These are phyloP conservation scores for Eulemur macaco DNA, from an alignment of 2,113 vertebrate genomes.

Conservation along the genomic window DNA sequence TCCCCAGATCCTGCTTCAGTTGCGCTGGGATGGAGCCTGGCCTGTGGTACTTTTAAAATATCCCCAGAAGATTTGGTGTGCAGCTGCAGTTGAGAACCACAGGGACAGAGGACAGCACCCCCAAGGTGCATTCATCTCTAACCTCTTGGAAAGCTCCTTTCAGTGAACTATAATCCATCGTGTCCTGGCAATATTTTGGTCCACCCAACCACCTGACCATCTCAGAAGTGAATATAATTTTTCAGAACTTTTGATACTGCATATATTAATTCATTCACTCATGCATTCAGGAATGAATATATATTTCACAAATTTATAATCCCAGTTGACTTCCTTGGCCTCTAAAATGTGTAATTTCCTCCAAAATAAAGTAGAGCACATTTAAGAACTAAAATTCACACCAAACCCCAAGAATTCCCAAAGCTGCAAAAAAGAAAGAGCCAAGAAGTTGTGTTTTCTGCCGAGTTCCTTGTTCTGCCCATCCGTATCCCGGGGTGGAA, in stretches of 20 bases:
- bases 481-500: background rate
- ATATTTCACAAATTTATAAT: conserved; percentile 13
- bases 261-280: background rate
- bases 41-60: background rate
- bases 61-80: background rate
- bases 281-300: background rate
- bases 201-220: background rate
- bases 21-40: background rate
- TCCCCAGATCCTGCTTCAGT: background rate
- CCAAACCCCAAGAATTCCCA: background rate
- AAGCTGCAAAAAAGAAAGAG: background rate
- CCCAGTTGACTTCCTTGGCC: background rate
- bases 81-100: background rate
- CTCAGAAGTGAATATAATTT: background rate
- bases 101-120: background rate
- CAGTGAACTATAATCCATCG: background rate
- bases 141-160: background rate
- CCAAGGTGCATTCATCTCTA: background rate
- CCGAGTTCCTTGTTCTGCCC: conserved; percentile 36
- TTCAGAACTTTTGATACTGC: background rate
- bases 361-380: background rate
- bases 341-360: background rate
- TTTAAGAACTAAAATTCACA: conserved; percentile 22
- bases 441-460: background rate
- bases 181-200: background rate